A percentile compares a stretch with the other conserved stretches of the same genome.
Conservation (phyloP, 2,113 vertebrate species). For the Lagenorhynchus albirostris region DNA sequence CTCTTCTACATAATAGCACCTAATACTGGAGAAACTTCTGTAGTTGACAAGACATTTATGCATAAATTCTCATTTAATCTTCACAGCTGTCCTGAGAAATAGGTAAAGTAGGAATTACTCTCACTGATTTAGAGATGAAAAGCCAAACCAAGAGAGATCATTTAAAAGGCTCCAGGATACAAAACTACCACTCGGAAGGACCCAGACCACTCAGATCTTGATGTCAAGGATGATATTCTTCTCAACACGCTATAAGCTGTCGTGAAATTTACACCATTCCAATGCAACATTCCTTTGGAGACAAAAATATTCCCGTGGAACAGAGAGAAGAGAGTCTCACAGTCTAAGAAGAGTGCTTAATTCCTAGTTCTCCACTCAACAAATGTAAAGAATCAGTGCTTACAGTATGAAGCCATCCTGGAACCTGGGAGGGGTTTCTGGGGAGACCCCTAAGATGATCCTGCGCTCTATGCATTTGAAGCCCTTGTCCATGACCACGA, state of each 20-base stretch:
- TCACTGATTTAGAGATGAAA: neutral
- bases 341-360: neutral
- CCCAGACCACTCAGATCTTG: neutral
- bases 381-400: neutral
- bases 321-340: neutral
- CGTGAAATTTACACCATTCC: neutral
- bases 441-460: neutral
- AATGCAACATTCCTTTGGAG: neutral
- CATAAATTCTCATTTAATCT: neutral
- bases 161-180: neutral
- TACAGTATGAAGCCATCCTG: neutral
- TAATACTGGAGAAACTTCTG: neutral
- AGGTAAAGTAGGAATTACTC: neutral
- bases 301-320: neutral
- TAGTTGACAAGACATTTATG: neutral
- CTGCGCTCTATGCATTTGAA: neutral
- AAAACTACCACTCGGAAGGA: rapidly evolving
- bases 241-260: neutral
- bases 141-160: neutral
- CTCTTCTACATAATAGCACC: neutral
- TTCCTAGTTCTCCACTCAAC: no score
- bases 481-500: no score
- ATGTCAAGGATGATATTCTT: neutral
- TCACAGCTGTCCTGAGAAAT: neutral
- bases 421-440: neutral